Evolutionary conservation across 1,140 invertebrate species (phyloP).

Genomic region (Drosophila sturtevanti): DNA sequence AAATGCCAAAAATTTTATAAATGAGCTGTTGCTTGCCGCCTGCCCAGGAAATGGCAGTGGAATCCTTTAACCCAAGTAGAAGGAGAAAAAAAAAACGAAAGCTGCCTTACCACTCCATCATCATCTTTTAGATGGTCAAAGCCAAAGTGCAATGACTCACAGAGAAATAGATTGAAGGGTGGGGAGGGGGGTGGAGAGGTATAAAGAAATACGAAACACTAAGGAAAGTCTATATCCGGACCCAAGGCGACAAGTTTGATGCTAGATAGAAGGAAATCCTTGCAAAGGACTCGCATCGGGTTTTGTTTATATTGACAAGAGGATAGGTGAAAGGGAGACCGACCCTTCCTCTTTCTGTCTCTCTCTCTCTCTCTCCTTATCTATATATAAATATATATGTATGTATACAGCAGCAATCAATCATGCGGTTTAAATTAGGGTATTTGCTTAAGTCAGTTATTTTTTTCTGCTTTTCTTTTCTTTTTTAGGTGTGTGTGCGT

Average conservation of each 20-base stretch:
- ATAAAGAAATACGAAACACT: neutral
- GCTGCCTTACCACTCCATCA: conserved; percentile 7
- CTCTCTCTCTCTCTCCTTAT: neutral
- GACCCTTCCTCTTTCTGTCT: neutral
- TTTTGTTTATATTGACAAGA: conserved; percentile 60
- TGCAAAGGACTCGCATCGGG: conserved; percentile 38
- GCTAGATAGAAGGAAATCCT: conserved; percentile 27
- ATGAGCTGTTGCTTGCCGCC: conserved; percentile 60
- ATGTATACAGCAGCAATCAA: conserved; percentile 59
- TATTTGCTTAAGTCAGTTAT: conserved; percentile 77
- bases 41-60: conserved; percentile 12
- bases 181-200: neutral
- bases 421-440: conserved; percentile 81
- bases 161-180: neutral
- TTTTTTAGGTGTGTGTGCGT: too few species aligned
- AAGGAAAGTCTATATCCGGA: conserved; percentile 34
- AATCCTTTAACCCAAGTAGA: conserved; percentile 11
- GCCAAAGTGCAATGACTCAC: conserved; percentile 77
- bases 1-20: conserved; percentile 72
- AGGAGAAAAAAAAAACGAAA: conserved; percentile 28
- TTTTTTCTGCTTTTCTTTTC: conserved; percentile 18
- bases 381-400: conserved; percentile 15
- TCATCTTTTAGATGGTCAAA: conserved; percentile 72
- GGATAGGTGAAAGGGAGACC: neutral
- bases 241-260: conserved; percentile 69